These are phyloP conservation scores for Grantiella picta DNA, from an alignment of 2,113 vertebrate genomes.

Conservation along the genomic window DNA sequence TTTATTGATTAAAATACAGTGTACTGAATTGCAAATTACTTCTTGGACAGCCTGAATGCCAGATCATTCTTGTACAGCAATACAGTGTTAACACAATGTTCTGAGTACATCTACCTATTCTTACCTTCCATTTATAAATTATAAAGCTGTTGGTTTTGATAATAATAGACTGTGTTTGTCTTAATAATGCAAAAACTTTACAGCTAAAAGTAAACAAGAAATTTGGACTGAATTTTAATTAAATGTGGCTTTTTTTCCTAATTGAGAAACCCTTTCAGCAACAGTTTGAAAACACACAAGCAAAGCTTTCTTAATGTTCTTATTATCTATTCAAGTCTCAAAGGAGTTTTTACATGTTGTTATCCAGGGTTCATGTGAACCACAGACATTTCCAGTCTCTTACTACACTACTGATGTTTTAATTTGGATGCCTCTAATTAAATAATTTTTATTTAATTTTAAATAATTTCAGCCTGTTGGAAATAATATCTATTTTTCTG, in stretches of 20 bases:
- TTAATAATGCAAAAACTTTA: not conserved
- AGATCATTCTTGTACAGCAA: not conserved
- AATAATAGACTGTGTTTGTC: not conserved
- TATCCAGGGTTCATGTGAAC: not conserved
- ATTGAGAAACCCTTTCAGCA: not conserved
- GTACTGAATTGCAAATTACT: not conserved
- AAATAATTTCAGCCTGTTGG: conserved; percentile 3
- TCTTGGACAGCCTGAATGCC: not conserved
- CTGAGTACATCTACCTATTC: not conserved
- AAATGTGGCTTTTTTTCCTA: not conserved
- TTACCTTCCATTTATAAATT: not conserved
- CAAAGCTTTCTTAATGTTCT: not conserved
- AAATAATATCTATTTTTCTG: conserved; percentile 3
- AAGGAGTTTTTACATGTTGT: not conserved
- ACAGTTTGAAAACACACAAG: not conserved
- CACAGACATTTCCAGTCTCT: not conserved
- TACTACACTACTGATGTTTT: conserved; percentile 1
- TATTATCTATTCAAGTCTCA: conserved; percentile 4
- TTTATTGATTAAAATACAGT: conserved; percentile 7
- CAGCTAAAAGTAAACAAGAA: not conserved
- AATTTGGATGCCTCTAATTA: not conserved
- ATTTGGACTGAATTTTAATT: conserved; percentile 8
- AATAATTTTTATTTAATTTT: not conserved
- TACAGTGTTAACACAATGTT: not conserved
- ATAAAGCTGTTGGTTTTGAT: not conserved